phyloP scores from a whole-genome alignment of 2,888 invertebrate species.

The Drosophila formosana region DNA sequence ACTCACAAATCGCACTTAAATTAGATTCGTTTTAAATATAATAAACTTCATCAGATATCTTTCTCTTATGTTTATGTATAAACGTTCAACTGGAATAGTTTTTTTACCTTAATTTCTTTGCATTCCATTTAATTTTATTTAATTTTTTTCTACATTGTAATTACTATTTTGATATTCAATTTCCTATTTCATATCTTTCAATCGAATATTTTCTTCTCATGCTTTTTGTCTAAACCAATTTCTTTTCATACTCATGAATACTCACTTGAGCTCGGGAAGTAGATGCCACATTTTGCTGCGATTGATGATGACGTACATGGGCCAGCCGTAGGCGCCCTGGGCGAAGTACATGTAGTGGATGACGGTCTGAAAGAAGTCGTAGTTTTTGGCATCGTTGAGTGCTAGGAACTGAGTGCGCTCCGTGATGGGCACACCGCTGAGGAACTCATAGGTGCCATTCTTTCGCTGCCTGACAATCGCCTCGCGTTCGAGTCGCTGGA shows the following conservation, averaged over 20 bases:
- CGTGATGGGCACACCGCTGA: constrained; percentile 93
- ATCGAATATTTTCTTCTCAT: too few species aligned
- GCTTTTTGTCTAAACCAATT: too few species aligned
- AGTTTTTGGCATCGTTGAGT: constrained; percentile 90
- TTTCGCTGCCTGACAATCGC: constrained; percentile 91
- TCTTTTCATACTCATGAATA: background rate
- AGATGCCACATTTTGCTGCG: constrained; percentile 90
- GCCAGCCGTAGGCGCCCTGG: constrained; percentile 95
- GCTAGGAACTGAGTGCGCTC: constrained; percentile 92
- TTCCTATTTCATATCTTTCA: too few species aligned
- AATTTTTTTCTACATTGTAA: too few species aligned
- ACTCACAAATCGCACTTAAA: too few species aligned
- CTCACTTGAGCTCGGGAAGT: constrained; percentile 88
- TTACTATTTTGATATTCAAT: too few species aligned
- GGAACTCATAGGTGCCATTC: constrained; percentile 93
- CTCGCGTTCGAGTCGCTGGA: constrained; percentile 92
- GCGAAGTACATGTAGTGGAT: constrained; percentile 95
- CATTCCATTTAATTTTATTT: too few species aligned
- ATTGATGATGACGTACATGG: constrained; percentile 92
- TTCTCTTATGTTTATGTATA: too few species aligned
- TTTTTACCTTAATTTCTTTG: too few species aligned
- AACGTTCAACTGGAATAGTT: too few species aligned
- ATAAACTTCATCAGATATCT: too few species aligned
- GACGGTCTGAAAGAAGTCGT: constrained; percentile 89
- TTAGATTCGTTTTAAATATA: too few species aligned